Base-by-base conservation (phyloP, 1,140 invertebrate genomes). In the Cotesia vestalis region DNA sequence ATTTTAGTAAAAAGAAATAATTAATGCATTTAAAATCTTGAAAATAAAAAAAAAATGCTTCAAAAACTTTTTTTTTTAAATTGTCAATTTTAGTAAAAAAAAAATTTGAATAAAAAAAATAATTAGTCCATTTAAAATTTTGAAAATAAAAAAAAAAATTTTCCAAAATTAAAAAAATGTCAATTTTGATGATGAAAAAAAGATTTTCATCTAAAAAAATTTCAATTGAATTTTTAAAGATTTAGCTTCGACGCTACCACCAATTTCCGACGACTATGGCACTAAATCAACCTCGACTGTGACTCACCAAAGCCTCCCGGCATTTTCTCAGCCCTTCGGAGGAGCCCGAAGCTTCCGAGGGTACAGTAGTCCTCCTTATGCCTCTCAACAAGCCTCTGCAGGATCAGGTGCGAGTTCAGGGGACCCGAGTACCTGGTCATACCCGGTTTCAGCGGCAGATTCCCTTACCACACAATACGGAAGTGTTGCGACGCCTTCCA, bases 251-350 rank as follows among this genome's bases (percentile, higher is more conserved):
- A 34, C 73, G 0, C 72, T 84, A 1, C 53, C 79, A 1, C 46
- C 69, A 38, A 75, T 81, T 0, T 59, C 77, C 2, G 85, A 86
- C 3, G 83, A 86, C 34, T 86, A 85, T 63, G 70, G 64, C 40
- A 76, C 69, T 4, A 85, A 85, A 38, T 69, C 83, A 2, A 71
- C 80, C n/a, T 62, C 74, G 0, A 69, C 78, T 8, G 80, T 78
- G 12, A 75, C 75, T 35, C 82, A 85, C 63, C 83, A 84, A 67
- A 77, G 74, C 0, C 38, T 86, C 53, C 84, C 85, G 0, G 81
- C 79, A 0, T 86, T 86, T 46, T 82, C 81, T 4, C 83, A 80
- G 74, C 83, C 80, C 12, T 86, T 83, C 34, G 75, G 77, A 0
- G 74, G 73, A 6, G 77, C 78, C 2, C 5, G 76, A 0, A 76